Evolutionary conservation across 2,888 invertebrate species (phyloP).

Genomic region (Gymnosoma rotundatum): DNA sequence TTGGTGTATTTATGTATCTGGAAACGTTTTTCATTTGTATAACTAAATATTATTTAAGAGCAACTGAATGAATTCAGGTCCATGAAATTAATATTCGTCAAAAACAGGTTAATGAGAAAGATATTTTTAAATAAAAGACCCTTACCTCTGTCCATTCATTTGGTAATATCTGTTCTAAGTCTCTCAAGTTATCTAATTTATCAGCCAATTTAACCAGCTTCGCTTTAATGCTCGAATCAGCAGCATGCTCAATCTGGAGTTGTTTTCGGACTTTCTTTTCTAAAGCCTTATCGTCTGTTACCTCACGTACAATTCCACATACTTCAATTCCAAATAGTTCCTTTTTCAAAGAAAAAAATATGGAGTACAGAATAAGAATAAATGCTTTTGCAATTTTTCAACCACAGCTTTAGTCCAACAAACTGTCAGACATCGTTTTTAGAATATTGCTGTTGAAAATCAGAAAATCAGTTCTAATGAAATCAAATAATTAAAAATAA

Average conservation of each 20-base stretch:
- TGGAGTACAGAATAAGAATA: background rate
- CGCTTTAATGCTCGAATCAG: slow-evolving; percentile 84
- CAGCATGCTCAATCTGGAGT: slow-evolving; percentile 86
- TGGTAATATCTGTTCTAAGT: slow-evolving; percentile 83
- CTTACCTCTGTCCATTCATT: slow-evolving; percentile 85
- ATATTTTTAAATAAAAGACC: background rate
- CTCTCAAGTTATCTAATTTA: slow-evolving; percentile 91
- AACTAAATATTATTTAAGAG: too few relatives aligned
- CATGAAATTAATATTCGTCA: too few relatives aligned
- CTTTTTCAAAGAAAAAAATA: slow-evolving; percentile 14
- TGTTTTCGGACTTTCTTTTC: slow-evolving; percentile 86
- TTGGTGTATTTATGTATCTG: too few relatives aligned
- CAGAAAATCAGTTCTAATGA: too few relatives aligned
- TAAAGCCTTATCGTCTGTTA: slow-evolving; percentile 89
- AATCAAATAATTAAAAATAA: too few relatives aligned
- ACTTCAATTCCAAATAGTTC: slow-evolving; percentile 83
- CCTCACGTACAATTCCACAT: slow-evolving; percentile 84
- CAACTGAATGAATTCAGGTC: too few relatives aligned
- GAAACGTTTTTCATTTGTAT: too few relatives aligned
- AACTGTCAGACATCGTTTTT: too few relatives aligned
- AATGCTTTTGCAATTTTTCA: background rate
- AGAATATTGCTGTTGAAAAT: too few relatives aligned
- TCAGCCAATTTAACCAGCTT: slow-evolving; percentile 91
- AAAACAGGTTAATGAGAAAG: too few relatives aligned
- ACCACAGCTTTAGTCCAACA: too few relatives aligned